A percentile compares a stretch with the other conserved stretches of the same genome.
Evolutionary conservation across 2,888 invertebrate genomes (phyloP).

Genomic region (Chrysolina haemoptera): DNA sequence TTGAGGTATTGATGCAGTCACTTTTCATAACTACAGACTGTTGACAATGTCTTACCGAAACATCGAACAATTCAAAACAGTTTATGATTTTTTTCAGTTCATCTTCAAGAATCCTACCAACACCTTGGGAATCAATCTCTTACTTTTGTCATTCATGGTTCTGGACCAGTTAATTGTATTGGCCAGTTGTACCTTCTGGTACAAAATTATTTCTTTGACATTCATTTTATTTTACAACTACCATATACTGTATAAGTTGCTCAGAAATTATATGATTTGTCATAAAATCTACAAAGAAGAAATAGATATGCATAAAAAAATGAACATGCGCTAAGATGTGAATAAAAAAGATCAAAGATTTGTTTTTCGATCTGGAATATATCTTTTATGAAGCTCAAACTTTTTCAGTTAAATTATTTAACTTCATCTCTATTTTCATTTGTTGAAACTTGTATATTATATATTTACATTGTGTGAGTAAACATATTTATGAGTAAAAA

Average conservation of each 20-base stretch:
- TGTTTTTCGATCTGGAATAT: not conserved
- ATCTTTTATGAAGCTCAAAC: too few relatives aligned
- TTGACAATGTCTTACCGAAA: too few relatives aligned
- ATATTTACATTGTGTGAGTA: constrained; percentile 6
- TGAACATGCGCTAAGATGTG: constrained; percentile 48
- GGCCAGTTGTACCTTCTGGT: constrained; percentile 89
- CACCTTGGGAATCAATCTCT: constrained; percentile 81
- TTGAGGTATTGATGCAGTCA: too few relatives aligned
- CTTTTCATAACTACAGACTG: too few relatives aligned
- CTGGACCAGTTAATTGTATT: constrained; percentile 85
- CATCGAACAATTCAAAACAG: too few relatives aligned
- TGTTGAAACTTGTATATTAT: not conserved
- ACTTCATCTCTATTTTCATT: not conserved
- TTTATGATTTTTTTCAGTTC: constrained; percentile 74
- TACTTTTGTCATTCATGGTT: constrained; percentile 80
- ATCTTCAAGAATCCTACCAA: constrained; percentile 90
- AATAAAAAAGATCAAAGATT: constrained; percentile 7
- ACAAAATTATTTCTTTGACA: constrained; percentile 89
- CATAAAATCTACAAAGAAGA: constrained; percentile 86
- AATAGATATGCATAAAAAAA: constrained; percentile 78
- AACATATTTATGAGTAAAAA: not conserved
- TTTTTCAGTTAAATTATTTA: not conserved
- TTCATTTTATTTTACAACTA: constrained; percentile 92
- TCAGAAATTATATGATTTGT: constrained; percentile 89
- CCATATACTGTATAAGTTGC: constrained; percentile 90